phyloP scores from a whole-genome alignment of 2,888 invertebrate species.

The Oscheius sp. region DNA sequence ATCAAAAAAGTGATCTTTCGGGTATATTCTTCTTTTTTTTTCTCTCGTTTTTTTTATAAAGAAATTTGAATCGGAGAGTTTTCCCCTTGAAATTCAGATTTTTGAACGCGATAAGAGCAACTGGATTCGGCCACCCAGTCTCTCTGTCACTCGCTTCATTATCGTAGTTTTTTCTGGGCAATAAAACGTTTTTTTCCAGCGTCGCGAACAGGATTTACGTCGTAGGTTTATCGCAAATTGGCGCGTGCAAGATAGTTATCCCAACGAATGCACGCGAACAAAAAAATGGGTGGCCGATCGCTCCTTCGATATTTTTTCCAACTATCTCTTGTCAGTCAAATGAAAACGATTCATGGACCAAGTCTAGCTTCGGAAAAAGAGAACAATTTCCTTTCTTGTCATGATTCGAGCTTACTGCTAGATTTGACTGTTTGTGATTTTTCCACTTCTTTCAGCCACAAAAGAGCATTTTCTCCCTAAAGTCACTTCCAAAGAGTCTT shows the following conservation, averaged over 20 bases:
- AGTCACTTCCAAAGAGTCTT: background rate
- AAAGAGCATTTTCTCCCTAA: background rate
- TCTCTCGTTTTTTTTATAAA: background rate
- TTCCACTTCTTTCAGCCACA: background rate
- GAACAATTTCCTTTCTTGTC: no score
- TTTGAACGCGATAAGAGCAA: conserved; percentile 13
- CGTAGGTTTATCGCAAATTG: conserved; percentile 15
- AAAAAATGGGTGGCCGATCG: conserved; percentile 1
- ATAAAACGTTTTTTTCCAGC: conserved; percentile 13
- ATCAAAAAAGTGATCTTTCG: background rate
- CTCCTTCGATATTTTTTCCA: no score
- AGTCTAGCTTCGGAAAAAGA: background rate
- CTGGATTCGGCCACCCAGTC: conserved; percentile 6
- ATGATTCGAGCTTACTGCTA: background rate
- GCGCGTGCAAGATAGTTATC: conserved; percentile 28
- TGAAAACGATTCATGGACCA: no score
- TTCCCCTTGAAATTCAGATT: conserved; percentile 15
- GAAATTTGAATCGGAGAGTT: background rate
- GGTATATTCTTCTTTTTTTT: conserved; percentile 2
- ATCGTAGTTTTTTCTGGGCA: conserved; percentile 22
- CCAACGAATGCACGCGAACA: background rate
- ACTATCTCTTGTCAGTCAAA: no score
- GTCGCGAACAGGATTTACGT: conserved; percentile 23
- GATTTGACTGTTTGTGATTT: background rate
- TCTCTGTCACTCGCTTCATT: conserved; percentile 1